Base-by-base conservation (phyloP, 2,888 invertebrate genomes). In the Chrysolina haemoptera region DNA sequence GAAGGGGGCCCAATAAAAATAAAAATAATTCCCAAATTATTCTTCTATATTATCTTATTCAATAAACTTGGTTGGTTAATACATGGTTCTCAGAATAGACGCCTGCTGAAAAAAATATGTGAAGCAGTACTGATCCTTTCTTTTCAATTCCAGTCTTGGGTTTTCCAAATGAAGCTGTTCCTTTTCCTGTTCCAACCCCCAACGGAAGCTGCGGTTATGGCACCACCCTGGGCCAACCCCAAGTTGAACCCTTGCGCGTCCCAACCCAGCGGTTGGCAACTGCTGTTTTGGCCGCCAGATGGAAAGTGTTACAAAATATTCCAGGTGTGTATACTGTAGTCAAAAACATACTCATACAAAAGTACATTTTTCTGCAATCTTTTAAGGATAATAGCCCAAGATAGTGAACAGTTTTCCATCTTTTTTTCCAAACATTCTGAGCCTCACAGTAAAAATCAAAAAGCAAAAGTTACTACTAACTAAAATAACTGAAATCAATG, bases 281-380 rank as follows among this genome's bases (percentile, higher is more conserved):
- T 95, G 85, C 90, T 96, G 70, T 95, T 93, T 87, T 96, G 96
- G 96, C 94, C 95, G 10, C 90, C 92, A 0, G 93, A 96, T 85
- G 94, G 94, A 76, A 93, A 94, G 87, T 96, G 96, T 88, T 96
- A 96, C 86, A 94, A 94, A 85, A 96, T 96, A 87, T 96, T 96
- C 85, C 93, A 94, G 90, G 93, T 92, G 85, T 65, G 50, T 27
- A 41, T 27, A 20, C 9, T n/a, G n/a, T n/a, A 2, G 1, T 46
- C 46, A 12, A 4, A 46, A 43, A 43, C 10, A 43, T 5, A n/a
- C n/a, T n/a, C n/a, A n/a, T n/a, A n/a, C n/a, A n/a, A n/a, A n/a
- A n/a, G n/a, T n/a, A n/a, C n/a, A n/a, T n/a, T n/a, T n/a, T n/a
- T n/a, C n/a, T n/a, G n/a, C n/a, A n/a, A n/a, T n/a, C n/a, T n/a